These are phyloP conservation scores for Cisticola juncidis DNA, from an alignment of 2,113 vertebrate genomes.

Conservation along the genomic window DNA sequence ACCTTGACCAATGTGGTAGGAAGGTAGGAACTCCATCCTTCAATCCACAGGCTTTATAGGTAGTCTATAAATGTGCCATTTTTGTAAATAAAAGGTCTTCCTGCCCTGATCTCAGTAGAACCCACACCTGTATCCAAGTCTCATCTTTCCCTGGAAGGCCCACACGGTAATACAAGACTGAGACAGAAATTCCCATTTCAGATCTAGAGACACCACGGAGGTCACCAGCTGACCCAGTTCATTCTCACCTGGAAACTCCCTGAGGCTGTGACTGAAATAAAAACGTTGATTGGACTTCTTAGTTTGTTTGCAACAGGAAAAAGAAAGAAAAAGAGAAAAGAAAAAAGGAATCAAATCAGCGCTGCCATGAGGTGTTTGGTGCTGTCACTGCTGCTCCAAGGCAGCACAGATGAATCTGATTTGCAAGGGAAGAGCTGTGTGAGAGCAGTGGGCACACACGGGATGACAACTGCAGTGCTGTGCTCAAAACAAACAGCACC, in stretches of 20 bases:
- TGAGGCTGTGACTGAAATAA: background rate
- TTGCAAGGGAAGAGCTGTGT: background rate
- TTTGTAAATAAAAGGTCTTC: too few species aligned
- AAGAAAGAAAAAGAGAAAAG: background rate
- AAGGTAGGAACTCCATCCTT: too few species aligned
- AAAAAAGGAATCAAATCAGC: accelerated
- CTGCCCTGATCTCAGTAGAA: too few species aligned
- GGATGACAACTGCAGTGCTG: background rate
- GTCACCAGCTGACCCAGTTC: background rate
- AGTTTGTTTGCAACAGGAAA: background rate
- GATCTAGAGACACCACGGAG: accelerated
- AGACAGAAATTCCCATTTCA: background rate
- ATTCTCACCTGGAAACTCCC: background rate
- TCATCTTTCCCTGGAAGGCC: too few species aligned
- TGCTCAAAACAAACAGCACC: background rate
- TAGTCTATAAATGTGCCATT: too few species aligned
- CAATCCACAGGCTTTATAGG: too few species aligned
- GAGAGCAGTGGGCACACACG: background rate
- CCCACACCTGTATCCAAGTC: too few species aligned
- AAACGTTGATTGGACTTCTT: background rate
- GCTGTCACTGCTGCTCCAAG: background rate
- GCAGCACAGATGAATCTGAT: background rate
- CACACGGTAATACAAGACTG: too few species aligned
- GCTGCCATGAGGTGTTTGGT: background rate
- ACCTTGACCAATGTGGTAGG: too few species aligned